Base-by-base conservation (phyloP, 2,888 invertebrate species). In the Drymonia ruficornis region DNA sequence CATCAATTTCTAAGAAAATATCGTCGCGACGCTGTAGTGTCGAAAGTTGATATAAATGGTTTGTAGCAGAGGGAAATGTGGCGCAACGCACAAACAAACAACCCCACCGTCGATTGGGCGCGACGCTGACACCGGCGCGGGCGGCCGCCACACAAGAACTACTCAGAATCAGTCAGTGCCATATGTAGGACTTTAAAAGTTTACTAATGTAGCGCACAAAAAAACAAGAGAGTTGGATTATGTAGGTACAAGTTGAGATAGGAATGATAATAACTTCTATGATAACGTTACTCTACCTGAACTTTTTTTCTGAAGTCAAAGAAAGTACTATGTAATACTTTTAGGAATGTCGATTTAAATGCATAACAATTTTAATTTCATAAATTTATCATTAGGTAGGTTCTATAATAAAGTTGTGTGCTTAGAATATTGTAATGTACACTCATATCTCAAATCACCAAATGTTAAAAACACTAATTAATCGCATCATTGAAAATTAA, bases 1-100 rank as follows among this genome's bases (percentile, higher is more conserved):
- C 9, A 11, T 11, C 9, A n/a, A 5, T 13, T 36, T n/a, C 13
- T 4, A n/a, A 36, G 36, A 36, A 36, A 36, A 36, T n/a, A 36
- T 36, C n/a, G 13, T n/a, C 36, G 36, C 36, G 13, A 36, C 36
- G 11, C n/a, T 36, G 52, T 55, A 70, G 78, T 80, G 83, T 78
- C 66, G 83, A 83, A 80, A 83, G 76, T 76, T 56, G 81, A 79
- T 86, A 87, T 88, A 88, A 87, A 83, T 76, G 76, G 63, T 68
- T 69, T 73, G 68, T 46, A 70, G 76, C 72, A 70, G 67, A 65
- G 70, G 72, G 74, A 80, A 78, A 87, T 83, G 87, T 66, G 47
- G 62, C 70, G 66, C 66, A 56, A 45, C 45, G 23, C 40, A 59
- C 57, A 83, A 83, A 83, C 79, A 82, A 81, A 84, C 76, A 72